Evolutionary conservation across 2,888 invertebrate species (phyloP), one percentile per base, ranked within the genome.

Genomic region (Carcina quercana): DNA sequence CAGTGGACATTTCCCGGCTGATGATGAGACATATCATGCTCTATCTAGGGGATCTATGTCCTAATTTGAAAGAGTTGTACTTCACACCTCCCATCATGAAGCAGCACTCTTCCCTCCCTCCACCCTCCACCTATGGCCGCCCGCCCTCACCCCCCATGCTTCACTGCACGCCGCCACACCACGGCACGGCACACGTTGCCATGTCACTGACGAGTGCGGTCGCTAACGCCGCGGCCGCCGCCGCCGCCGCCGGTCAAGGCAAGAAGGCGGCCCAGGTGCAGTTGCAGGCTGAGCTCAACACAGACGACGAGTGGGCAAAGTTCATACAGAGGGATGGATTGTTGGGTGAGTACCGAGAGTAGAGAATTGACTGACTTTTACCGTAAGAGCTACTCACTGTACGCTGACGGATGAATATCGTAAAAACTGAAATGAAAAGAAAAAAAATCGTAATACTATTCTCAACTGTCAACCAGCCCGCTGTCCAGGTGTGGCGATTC

Each of bases 301-400:
- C 84, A 1, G 93, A 96, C 48, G 96, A 96, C 37, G 96, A 96
- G 32, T 93, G 95, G 90, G 87, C 89, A 31, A 92, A 91, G 61
- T 88, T 95, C 49, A 53, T 96, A 25, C 80, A 88, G 28, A 88
- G 88, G 47, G 89, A 91, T 37, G 96, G 96, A 42, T 74, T 96
- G 8, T 75, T 93, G 37, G 90, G 94, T 92, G 56, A 67, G 78
- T 64, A n/a, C n/a, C n/a, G n/a, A n/a, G n/a, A n/a, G n/a, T n/a
- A n/a, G n/a, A n/a, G n/a, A n/a, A n/a, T n/a, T n/a, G n/a, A n/a
- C n/a, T n/a, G n/a, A n/a, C n/a, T n/a, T n/a, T n/a, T n/a, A n/a
- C n/a, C n/a, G n/a, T n/a, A n/a, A n/a, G n/a, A n/a, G n/a, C n/a
- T n/a, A n/a, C n/a, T n/a, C n/a, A n/a, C n/a, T n/a, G n/a, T n/a